phyloP scores from a whole-genome alignment of 2,888 invertebrate species.

The Oscheius sp. region DNA sequence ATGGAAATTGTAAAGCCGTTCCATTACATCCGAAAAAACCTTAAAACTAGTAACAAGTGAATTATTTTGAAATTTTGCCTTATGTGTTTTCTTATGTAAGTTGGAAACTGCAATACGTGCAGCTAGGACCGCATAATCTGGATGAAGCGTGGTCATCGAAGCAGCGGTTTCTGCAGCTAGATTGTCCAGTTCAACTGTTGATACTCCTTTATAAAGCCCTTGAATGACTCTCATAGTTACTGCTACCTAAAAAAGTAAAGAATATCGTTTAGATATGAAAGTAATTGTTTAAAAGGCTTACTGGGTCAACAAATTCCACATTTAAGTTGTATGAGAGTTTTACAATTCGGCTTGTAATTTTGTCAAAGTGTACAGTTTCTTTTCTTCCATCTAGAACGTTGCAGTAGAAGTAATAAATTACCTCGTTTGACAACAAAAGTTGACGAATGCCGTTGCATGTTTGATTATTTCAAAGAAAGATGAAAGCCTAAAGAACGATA shows the following conservation, averaged over 20 bases:
- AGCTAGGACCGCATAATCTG: constrained; percentile 84
- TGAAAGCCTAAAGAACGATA: no score
- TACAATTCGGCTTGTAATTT: constrained; percentile 93
- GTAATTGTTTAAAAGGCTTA: constrained; percentile 72
- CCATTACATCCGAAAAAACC: constrained; percentile 80
- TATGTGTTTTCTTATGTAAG: constrained; percentile 96
- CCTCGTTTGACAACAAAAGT: constrained; percentile 61
- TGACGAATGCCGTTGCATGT: constrained; percentile 56
- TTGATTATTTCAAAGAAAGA: no score
- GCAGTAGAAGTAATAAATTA: constrained; percentile 1
- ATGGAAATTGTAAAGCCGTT: constrained; percentile 81
- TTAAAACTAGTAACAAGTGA: constrained; percentile 14
- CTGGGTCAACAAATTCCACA: constrained; percentile 94
- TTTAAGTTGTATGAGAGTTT: constrained; percentile 94
- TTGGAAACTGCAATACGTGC: constrained; percentile 92
- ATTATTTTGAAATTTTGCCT: constrained; percentile 73
- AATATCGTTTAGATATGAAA: background rate
- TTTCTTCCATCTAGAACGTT: constrained; percentile 78
- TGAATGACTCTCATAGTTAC: constrained; percentile 83
- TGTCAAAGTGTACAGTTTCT: constrained; percentile 93
- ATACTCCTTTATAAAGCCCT: constrained; percentile 94
- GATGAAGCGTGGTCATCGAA: constrained; percentile 94
- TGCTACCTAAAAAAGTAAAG: constrained; percentile 33
- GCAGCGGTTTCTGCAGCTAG: constrained; percentile 98
- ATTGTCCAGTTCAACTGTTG: constrained; percentile 94